Evolutionary conservation across 1,140 invertebrate genomes (phyloP).

Genomic region (Sipha flava): DNA sequence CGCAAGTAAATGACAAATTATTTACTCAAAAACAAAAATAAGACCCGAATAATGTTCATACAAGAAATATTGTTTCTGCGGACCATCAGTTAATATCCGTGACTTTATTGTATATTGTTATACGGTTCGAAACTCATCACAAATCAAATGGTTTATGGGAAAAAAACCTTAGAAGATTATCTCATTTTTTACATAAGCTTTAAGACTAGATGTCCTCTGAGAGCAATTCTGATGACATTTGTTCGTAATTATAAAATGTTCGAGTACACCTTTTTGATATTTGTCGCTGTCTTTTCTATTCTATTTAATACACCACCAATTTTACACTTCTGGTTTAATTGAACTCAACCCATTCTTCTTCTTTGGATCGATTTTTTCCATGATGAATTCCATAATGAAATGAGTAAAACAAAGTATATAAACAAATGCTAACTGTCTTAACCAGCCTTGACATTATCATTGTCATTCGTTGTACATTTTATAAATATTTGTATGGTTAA

Average conservation of each 20-base stretch:
- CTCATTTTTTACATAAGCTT: neutral
- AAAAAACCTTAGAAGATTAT: neutral
- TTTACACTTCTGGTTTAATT: neutral
- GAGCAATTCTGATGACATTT: neutral
- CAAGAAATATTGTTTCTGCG: too few relatives aligned
- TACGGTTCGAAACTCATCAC: neutral
- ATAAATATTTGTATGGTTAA: too few relatives aligned
- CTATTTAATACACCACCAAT: neutral
- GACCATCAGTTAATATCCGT: too few relatives aligned
- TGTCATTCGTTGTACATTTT: neutral
- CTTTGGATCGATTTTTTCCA: neutral
- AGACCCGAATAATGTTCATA: too few relatives aligned
- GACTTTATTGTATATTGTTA: neutral
- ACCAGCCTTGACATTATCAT: neutral
- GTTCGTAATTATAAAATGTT: constrained; percentile 1
- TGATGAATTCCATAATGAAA: neutral
- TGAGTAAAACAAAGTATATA: neutral
- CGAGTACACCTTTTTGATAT: neutral
- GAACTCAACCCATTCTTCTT: neutral
- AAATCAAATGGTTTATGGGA: neutral
- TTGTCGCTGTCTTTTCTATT: neutral
- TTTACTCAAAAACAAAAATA: too few relatives aligned
- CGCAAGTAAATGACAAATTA: too few relatives aligned
- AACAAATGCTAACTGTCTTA: neutral
- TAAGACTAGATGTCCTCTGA: neutral